Base-by-base conservation (phyloP, 2,888 invertebrate species). In the Oasisia sp. region DNA sequence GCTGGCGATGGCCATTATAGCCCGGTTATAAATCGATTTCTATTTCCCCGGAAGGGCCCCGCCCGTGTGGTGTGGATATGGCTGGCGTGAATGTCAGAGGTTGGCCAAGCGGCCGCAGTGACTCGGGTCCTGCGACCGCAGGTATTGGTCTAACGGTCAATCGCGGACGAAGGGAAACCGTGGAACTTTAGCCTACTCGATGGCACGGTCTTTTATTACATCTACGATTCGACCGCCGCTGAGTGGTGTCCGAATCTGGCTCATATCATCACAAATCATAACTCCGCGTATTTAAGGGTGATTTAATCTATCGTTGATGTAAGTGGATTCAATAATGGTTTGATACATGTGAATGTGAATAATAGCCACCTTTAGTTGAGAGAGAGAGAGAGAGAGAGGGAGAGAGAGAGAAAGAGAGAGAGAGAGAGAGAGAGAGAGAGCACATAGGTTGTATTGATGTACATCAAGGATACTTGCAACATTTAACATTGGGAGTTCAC, bases 21-120 rank as follows among this genome's bases (percentile, higher is more conserved):
- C 74, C 74, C 74, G 74, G 27, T 74, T 74, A 74, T 74, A n/a
- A 27, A 74, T 74, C 74, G 74, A 74, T 74, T 74, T n/a, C 74
- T 27, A 74, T 19, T 74, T 74, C 74, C 74, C 74, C 74, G 74
- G 74, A 74, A 74, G 27, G 74, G 74, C 27, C 74, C 19, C 74
- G 19, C 27, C 74, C n/a, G 27, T n/a, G 74, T 7, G 74, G 14
- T 74, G 74, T 74, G 74, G 27, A 74, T 74, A 74, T 74, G 5
- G 74, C 19, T 74, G 74, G 14, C 74, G 74, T 74, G 74, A 74
- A 74, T 74, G 74, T 74, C 74, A 74, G 74, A 74, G 74, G 74
- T 74, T 27, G 7, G 74, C 1, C n/a, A 74, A 7, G 27, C 7
- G 1, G 27, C 74, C n/a, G 19, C 74, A 27, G 74, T 7, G 74